Conservation (phyloP, 2,797 vertebrate genomes). For the Pantherophis vulpinus region DNA sequence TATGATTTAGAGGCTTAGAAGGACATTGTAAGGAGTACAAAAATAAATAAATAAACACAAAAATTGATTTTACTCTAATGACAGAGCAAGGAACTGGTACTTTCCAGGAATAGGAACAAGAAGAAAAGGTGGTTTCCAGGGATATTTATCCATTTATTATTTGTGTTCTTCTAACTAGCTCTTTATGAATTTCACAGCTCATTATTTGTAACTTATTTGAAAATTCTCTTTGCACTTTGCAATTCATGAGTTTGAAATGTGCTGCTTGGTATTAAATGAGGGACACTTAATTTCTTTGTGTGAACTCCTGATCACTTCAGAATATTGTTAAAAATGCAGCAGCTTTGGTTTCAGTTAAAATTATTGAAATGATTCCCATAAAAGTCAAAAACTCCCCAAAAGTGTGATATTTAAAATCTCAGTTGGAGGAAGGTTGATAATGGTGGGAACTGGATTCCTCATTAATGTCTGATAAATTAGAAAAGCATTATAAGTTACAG, state of each 20-base stretch:
- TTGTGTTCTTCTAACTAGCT: conserved; percentile 15
- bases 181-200: conserved; percentile 29
- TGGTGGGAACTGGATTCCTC: background rate
- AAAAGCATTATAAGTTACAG: background rate
- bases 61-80: background rate
- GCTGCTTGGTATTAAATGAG: conserved; percentile 3
- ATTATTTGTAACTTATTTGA: conserved; percentile 20
- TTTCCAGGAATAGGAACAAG: background rate
- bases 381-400: background rate
- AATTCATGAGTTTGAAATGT: conserved; percentile 16
- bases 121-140: conserved; percentile 3
- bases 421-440: background rate
- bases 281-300: background rate
- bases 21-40: background rate
- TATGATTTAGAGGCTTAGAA: background rate
- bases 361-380: background rate
- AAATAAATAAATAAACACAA: background rate
- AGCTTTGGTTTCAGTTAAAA: background rate
- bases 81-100: background rate
- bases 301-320: background rate
- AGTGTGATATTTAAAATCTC: background rate
- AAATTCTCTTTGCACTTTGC: conserved; percentile 12
- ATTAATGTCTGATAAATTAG: background rate
- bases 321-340: background rate
- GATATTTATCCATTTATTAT: conserved; percentile 25